Evolutionary conservation across 1,140 invertebrate genomes (phyloP).

Genomic region (Hyphantria cunea): DNA sequence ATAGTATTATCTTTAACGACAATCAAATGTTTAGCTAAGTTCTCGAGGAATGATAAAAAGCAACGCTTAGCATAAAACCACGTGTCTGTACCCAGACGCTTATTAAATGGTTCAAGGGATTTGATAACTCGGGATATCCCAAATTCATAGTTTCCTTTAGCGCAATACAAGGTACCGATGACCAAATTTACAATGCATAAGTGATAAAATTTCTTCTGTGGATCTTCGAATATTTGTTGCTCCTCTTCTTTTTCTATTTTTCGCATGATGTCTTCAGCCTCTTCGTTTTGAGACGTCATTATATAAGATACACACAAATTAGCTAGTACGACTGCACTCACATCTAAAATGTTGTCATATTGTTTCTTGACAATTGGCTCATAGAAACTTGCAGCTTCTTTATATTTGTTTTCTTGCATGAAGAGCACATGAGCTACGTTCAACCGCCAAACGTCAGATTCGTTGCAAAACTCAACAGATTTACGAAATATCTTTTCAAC

Average conservation of each 20-base stretch:
- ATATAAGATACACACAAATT: conserved; percentile 99
- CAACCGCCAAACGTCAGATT: conserved; percentile 97
- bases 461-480: conserved; percentile 98
- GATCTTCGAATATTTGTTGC: conserved; percentile 94
- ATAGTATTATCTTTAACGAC: conserved; percentile 93
- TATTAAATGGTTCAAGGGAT: conserved; percentile 97
- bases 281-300: conserved; percentile 99
- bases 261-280: conserved; percentile 99
- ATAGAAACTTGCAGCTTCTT: conserved; percentile 98
- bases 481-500: conserved; percentile 97
- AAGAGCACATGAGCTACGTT: conserved; percentile 99
- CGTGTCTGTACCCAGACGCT: conserved; percentile 97
- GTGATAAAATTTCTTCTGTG: conserved; percentile 97
- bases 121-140: conserved; percentile 98
- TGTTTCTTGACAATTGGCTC: conserved; percentile 99
- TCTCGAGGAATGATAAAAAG: conserved; percentile 96
- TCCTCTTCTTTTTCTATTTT: conserved; percentile 99
- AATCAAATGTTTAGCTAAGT: conserved; percentile 95
- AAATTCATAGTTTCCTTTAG: conserved; percentile 99
- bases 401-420: conserved; percentile 99
- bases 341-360: conserved; percentile 96
- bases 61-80: conserved; percentile 99
- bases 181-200: conserved; percentile 99
- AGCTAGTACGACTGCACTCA: conserved; percentile 98
- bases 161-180: conserved; percentile 98